phyloP scores from a whole-genome alignment of 2,888 invertebrate species.

The Callimorpha dominula region DNA sequence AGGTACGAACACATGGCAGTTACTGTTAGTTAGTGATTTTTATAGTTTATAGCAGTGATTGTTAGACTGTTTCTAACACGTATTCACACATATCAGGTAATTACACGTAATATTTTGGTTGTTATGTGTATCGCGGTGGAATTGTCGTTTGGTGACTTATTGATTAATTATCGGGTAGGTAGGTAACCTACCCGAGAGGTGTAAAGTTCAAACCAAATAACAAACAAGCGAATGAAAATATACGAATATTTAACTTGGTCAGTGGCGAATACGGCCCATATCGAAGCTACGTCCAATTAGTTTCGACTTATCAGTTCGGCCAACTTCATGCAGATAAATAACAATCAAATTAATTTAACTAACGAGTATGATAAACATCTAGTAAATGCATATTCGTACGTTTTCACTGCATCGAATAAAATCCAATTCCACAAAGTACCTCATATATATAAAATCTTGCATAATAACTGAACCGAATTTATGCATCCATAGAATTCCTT shows the following conservation, averaged over 20 bases:
- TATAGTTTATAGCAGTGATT: too few species aligned
- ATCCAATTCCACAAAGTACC: not conserved
- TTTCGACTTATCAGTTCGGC: not conserved
- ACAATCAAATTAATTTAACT: not conserved
- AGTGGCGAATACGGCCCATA: not conserved
- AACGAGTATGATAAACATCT: not conserved
- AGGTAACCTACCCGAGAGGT: not conserved
- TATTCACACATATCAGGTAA: too few species aligned
- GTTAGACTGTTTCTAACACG: too few species aligned
- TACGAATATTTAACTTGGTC: not conserved
- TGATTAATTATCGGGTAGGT: too few species aligned
- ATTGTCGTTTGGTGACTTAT: too few species aligned
- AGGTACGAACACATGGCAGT: too few species aligned
- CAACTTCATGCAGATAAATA: not conserved
- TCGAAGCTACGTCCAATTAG: not conserved
- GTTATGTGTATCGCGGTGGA: too few species aligned
- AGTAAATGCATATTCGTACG: not conserved
- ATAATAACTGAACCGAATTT: not conserved
- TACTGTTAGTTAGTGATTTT: too few species aligned
- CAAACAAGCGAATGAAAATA: not conserved
- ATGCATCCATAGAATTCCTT: not conserved
- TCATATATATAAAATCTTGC: not conserved
- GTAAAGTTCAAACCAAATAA: too few species aligned
- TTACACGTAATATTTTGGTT: too few species aligned
- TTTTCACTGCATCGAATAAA: conserved; percentile 2